Percentiles rank a stretch among this genome's conserved stretches.
phyloP scores from a whole-genome alignment of 2,888 invertebrate genomes.

The Apeira syringaria region DNA sequence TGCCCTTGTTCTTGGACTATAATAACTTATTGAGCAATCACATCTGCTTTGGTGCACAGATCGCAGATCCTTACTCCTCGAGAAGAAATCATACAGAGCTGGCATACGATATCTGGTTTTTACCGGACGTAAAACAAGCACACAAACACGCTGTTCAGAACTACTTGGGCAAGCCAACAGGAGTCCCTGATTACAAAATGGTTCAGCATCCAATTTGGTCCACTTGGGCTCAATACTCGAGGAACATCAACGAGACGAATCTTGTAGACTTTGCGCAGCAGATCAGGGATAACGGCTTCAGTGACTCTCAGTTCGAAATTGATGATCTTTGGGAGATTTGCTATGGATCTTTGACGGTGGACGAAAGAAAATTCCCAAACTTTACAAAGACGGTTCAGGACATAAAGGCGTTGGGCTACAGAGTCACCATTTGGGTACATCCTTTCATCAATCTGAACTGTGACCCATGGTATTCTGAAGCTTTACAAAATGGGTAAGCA shows the following conservation, averaged over 20 bases:
- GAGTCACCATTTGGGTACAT: slow-evolving; percentile 93
- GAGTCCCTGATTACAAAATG: slow-evolving; percentile 86
- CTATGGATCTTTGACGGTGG: slow-evolving; percentile 91
- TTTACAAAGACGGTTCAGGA: slow-evolving; percentile 83
- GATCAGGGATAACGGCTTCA: slow-evolving; percentile 86
- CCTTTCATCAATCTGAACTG: slow-evolving; percentile 92
- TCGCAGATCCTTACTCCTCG: slow-evolving; percentile 80
- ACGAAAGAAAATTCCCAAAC: slow-evolving; percentile 87
- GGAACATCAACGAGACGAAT: slow-evolving; percentile 83
- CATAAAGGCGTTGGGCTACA: slow-evolving; percentile 86
- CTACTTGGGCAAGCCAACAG: slow-evolving; percentile 85
- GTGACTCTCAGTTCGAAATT: slow-evolving; percentile 91
- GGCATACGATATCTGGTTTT: slow-evolving; percentile 85
- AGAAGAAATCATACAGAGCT: slow-evolving; percentile 63
- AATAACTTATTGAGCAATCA: slow-evolving; percentile 79
- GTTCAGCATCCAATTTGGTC: slow-evolving; percentile 94
- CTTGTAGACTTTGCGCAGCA: slow-evolving; percentile 86
- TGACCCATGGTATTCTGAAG: slow-evolving; percentile 82
- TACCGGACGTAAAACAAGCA: slow-evolving; percentile 82
- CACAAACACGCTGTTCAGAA: slow-evolving; percentile 85
- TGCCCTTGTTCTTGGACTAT: slow-evolving; percentile 89
- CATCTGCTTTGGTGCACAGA: slow-evolving; percentile 83
- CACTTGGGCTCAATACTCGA: slow-evolving; percentile 91
- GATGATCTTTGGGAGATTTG: slow-evolving; percentile 95
- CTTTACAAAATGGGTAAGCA: slow-evolving; percentile 80